Conservation (phyloP, 2,113 vertebrate genomes). For the Megaptera novaeangliae region DNA sequence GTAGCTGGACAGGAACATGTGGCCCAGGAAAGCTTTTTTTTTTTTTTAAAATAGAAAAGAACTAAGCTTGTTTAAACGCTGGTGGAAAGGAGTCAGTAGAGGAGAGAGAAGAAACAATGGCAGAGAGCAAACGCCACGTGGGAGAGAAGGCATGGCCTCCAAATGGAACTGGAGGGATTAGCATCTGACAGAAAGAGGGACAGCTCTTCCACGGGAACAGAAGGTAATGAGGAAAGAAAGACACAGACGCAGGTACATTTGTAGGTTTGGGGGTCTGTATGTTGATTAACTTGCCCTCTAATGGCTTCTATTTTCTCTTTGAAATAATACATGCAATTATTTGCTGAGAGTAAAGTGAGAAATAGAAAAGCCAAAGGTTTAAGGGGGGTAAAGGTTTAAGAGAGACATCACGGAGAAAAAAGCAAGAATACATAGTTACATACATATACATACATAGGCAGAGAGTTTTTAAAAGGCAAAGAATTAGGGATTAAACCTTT, state of each 20-base stretch:
- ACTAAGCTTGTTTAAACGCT: neutral
- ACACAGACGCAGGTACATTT: neutral
- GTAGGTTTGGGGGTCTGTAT: neutral
- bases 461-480: neutral
- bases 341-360: neutral
- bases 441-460: neutral
- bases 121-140: neutral
- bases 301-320: neutral
- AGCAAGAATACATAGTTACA: neutral
- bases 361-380: neutral
- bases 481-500: neutral
- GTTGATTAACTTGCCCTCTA: neutral
- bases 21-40: neutral
- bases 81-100: neutral
- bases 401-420: neutral
- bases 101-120: neutral
- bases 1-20: neutral
- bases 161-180: neutral
- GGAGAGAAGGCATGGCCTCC: neutral
- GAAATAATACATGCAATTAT: neutral
- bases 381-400: neutral
- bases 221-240: neutral
- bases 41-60: neutral
- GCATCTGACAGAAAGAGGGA: neutral
- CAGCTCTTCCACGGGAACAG: too few species aligned